Evolutionary conservation across 2,888 invertebrate genomes (phyloP).

Genomic region (Ferrisia virgata): DNA sequence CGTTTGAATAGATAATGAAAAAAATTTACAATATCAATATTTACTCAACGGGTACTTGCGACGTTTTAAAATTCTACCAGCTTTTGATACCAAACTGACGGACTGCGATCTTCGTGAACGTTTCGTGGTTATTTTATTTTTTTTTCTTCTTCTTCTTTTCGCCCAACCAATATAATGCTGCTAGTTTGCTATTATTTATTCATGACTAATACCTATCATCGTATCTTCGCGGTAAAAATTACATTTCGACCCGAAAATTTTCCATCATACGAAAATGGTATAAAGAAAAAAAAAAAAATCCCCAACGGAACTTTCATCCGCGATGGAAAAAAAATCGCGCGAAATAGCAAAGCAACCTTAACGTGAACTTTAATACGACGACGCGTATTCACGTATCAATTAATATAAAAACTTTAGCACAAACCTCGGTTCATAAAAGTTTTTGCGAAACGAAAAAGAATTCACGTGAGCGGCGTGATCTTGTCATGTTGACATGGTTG

Average conservation of each 20-base stretch:
- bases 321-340: neutral
- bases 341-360: neutral
- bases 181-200: too few relatives aligned
- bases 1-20: too few relatives aligned
- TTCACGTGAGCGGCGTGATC: neutral
- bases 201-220: too few relatives aligned
- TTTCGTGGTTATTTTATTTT: too few relatives aligned
- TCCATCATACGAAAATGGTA: neutral
- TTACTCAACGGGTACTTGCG: too few relatives aligned
- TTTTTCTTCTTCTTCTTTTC: too few relatives aligned
- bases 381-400: conserved; percentile 13
- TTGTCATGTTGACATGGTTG: neutral
- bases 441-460: neutral
- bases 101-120: too few relatives aligned
- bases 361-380: neutral
- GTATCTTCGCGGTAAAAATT: neutral
- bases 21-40: too few relatives aligned
- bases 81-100: too few relatives aligned
- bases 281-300: neutral
- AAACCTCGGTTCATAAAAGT: conserved; percentile 5
- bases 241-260: neutral
- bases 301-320: neutral
- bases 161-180: too few relatives aligned
- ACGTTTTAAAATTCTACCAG: too few relatives aligned
- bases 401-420: neutral